Conservation (phyloP, 2,888 invertebrate genomes). For the Nudaria mundana region DNA sequence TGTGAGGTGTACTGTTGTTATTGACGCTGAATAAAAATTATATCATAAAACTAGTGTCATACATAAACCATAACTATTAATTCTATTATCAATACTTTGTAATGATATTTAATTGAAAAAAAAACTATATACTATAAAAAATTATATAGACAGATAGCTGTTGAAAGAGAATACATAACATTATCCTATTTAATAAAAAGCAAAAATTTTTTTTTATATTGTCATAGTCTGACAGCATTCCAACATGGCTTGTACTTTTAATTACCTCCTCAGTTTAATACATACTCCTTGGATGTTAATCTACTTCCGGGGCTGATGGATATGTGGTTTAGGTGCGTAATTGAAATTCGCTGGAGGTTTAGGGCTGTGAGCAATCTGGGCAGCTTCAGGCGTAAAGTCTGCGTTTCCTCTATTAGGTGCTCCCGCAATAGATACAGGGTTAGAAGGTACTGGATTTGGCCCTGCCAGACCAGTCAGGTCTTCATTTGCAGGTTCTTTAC, state of each 20-base stretch:
- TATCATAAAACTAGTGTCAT: no score
- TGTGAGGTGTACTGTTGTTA: neutral
- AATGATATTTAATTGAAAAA: no score
- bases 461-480: conserved; percentile 88
- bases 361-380: conserved; percentile 91
- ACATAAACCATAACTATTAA: no score
- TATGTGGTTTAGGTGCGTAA: conserved; percentile 84
- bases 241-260: conserved; percentile 14
- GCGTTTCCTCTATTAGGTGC: conserved; percentile 88
- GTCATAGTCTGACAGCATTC: neutral
- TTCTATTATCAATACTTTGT: no score
- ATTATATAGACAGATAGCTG: no score
- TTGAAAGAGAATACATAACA: no score
- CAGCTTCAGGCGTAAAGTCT: conserved; percentile 94
- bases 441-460: conserved; percentile 88
- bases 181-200: no score
- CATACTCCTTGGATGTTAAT: conserved; percentile 26
- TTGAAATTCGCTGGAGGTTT: conserved; percentile 85
- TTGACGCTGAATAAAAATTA: no score
- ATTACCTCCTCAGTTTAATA: conserved; percentile 13
- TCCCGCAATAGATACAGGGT: conserved; percentile 88
- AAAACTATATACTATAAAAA: no score
- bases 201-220: no score
- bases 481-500: conserved; percentile 83
- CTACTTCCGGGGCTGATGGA: conserved; percentile 95